Percentiles rank a stretch among this genome's conserved stretches.
phyloP scores from a whole-genome alignment of 1,140 invertebrate species.

The Drosophila serrata region DNA sequence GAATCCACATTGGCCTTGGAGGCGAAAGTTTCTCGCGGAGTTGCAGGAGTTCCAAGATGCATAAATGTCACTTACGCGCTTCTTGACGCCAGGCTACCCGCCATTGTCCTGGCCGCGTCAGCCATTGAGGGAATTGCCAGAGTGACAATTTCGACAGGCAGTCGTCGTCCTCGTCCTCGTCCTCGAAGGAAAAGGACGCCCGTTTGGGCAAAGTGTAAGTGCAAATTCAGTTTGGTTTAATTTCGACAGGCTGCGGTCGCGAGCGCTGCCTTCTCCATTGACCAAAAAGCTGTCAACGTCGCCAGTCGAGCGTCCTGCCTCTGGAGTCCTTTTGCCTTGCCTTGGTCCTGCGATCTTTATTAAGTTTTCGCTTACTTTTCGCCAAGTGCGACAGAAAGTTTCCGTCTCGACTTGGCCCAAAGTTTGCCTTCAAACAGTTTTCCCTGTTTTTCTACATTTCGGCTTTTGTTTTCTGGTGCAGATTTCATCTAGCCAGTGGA shows the following conservation, averaged over 20 bases:
- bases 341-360: constrained; percentile 77
- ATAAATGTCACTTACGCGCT: constrained; percentile 84
- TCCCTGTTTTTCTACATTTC: constrained; percentile 80
- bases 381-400: constrained; percentile 75
- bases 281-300: constrained; percentile 67
- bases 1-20: constrained; percentile 43
- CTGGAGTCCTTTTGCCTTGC: neutral
- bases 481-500: constrained; percentile 68
- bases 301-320: constrained; percentile 15
- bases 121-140: constrained; percentile 74
- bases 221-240: constrained; percentile 84
- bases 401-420: constrained; percentile 46
- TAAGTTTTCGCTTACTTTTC: constrained; percentile 84
- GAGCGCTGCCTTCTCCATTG: constrained; percentile 57
- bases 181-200: constrained; percentile 1
- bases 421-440: constrained; percentile 78
- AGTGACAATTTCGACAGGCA: constrained; percentile 80
- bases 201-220: constrained; percentile 65
- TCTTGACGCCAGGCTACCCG: constrained; percentile 53
- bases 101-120: constrained; percentile 42
- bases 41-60: constrained; percentile 46
- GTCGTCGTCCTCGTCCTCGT: neutral
- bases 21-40: constrained; percentile 33
- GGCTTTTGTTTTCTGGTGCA: constrained; percentile 82
- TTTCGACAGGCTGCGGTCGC: constrained; percentile 80